Evolutionary conservation across 2,888 invertebrate genomes (phyloP), one percentile per base, ranked within the genome.

Genomic region (Micoletzkya japonica): DNA sequence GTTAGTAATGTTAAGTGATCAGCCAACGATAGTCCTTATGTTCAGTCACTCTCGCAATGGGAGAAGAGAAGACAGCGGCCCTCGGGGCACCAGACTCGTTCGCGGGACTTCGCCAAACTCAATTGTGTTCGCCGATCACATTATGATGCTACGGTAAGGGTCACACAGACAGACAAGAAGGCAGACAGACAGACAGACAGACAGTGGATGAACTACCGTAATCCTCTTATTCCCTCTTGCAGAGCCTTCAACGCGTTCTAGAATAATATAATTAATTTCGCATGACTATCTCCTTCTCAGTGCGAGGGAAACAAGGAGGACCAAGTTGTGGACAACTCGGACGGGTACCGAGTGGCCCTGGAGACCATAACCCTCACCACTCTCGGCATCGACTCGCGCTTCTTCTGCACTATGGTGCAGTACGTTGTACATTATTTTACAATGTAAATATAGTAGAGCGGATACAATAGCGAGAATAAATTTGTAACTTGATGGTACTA

Each of bases 121-220:
- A n/a, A n/a, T n/a, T n/a, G n/a, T n/a, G n/a, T 91, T 89, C 81
- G 95, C 95, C 76, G 97, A 98, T 86, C 95, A 96, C 84, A 91
- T 95, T 90, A 90, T 91, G 6, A 88, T 94, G 66, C 87, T 97
- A 3, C 87, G 92, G 59, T 74, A 4, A 32, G 37, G 24, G 26
- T 4, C 2, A 26, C 4, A 20, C 6, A n/a, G 17, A 6, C 2
- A 32, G 30, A 34, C 24, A 20, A 10, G 24, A 30, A 28, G 6
- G 14, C 3, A 14, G 1, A 26, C 7, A 3, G 20, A n/a, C 20
- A 24, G 4, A 17, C 4, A 50, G 24, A 24, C 24, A n/a, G 50
- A 10, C 20, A 50, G 50, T 50, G 20, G 50, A 10, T 20, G 50
- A 17, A 10, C n/a, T 7, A 20, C 24, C 20, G 4, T 50, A 4